phyloP scores from a whole-genome alignment of 2,888 invertebrate species.

The Rhingia rostrata region DNA sequence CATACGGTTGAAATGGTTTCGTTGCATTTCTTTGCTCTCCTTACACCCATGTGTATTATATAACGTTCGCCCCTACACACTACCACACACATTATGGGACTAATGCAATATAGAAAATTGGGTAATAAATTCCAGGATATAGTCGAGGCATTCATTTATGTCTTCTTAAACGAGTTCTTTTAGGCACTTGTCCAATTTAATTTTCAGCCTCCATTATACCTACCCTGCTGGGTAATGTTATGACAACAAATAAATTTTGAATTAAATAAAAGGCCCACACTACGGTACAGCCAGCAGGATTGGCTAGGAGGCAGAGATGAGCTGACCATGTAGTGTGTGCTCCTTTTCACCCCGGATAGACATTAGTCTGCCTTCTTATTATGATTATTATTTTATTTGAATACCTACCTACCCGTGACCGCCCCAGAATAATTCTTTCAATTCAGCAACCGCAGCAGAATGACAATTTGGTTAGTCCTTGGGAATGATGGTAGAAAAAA shows the following conservation, averaged over 20 bases:
- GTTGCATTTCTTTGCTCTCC: conserved; percentile 30
- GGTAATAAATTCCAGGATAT: conserved; percentile 74
- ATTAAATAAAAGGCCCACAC: conserved; percentile 69
- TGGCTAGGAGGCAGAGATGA: conserved; percentile 27
- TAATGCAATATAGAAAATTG: conserved; percentile 74
- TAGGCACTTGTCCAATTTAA: conserved; percentile 76
- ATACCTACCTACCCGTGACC: conserved; percentile 28
- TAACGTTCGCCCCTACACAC: conserved; percentile 20
- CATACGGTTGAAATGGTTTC: neutral
- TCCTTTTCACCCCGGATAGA: conserved; percentile 16
- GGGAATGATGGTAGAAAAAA: neutral
- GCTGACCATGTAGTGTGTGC: conserved; percentile 20
- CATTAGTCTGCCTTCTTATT: conserved; percentile 33
- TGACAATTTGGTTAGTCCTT: conserved; percentile 39
- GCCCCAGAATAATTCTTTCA: conserved; percentile 20
- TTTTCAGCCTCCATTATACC: conserved; percentile 75
- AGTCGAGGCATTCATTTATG: conserved; percentile 73
- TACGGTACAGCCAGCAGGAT: conserved; percentile 17
- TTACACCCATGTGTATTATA: conserved; percentile 37
- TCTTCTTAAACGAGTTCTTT: conserved; percentile 74
- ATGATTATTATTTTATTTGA: conserved; percentile 73
- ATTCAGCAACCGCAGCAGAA: conserved; percentile 16
- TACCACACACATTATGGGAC: conserved; percentile 30
- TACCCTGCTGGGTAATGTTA: conserved; percentile 55
- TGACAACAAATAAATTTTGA: conserved; percentile 73